These are phyloP conservation scores for Tribolium madens DNA, from an alignment of 1,140 invertebrate species.

Conservation along the genomic window DNA sequence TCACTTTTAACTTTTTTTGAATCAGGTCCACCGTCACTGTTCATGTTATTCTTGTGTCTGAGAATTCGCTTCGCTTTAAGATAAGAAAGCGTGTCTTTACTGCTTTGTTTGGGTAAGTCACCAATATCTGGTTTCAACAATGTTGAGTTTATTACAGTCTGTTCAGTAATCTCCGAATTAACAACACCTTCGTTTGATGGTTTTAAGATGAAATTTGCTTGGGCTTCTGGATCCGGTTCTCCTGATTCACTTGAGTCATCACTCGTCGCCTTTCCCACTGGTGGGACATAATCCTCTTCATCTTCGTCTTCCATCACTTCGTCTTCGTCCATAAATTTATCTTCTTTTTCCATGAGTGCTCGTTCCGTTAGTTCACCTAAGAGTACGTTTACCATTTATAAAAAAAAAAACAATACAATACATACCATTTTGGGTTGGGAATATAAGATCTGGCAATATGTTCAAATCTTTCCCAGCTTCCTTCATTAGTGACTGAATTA, in stretches of 20 bases:
- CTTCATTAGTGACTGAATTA: slow-evolving; percentile 79
- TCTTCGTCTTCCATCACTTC: slow-evolving; percentile 51
- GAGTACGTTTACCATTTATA: slow-evolving; percentile 32
- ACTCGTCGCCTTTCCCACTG: background rate
- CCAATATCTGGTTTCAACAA: slow-evolving; percentile 57
- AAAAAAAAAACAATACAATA: slow-evolving; percentile 8
- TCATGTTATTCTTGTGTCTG: slow-evolving; percentile 56
- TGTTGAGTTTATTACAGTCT: slow-evolving; percentile 42
- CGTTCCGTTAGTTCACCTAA: slow-evolving; percentile 55
- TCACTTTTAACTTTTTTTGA: slow-evolving; percentile 45
- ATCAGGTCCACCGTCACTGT: slow-evolving; percentile 40
- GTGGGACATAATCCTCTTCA: slow-evolving; percentile 48
- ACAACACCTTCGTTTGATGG: slow-evolving; percentile 51
- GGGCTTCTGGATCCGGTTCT: slow-evolving; percentile 2
- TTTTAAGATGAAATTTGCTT: slow-evolving; percentile 40
- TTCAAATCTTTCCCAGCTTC: slow-evolving; percentile 71
- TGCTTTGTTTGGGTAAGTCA: slow-evolving; percentile 58
- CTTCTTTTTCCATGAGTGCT: slow-evolving; percentile 46
- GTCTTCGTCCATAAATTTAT: slow-evolving; percentile 48
- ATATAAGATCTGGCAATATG: slow-evolving; percentile 73
- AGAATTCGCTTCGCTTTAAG: slow-evolving; percentile 63
- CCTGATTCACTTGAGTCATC: background rate
- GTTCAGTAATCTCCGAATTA: slow-evolving; percentile 46
- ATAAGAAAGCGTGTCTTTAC: slow-evolving; percentile 62
- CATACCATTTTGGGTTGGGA: slow-evolving; percentile 75